These are phyloP conservation scores for Drosophila phalerata DNA, from an alignment of 2,888 invertebrate genomes.

Conservation along the genomic window DNA sequence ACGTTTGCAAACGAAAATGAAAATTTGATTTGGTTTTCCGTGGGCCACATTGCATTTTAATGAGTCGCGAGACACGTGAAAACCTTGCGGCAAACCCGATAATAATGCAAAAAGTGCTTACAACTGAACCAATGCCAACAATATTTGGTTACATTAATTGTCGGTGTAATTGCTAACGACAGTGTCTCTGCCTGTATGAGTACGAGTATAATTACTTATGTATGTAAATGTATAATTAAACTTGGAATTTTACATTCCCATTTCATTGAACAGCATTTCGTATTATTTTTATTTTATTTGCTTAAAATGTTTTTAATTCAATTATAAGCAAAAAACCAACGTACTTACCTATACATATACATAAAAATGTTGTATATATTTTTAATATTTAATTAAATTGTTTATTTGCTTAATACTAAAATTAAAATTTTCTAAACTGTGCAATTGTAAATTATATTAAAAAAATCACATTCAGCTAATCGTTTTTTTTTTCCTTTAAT, in stretches of 20 bases:
- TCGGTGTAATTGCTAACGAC: slow-evolving; percentile 23
- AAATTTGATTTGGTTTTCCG: slow-evolving; percentile 35
- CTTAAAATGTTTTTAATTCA: too few relatives aligned
- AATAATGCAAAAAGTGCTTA: slow-evolving; percentile 44
- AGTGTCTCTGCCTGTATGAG: neutral
- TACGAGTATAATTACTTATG: slow-evolving; percentile 14
- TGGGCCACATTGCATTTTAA: slow-evolving; percentile 41
- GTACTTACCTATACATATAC: too few relatives aligned
- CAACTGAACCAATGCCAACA: slow-evolving; percentile 28
- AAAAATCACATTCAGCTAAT: too few relatives aligned
- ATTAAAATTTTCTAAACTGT: too few relatives aligned
- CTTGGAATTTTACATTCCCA: neutral
- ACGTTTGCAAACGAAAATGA: slow-evolving; percentile 19
- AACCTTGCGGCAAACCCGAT: slow-evolving; percentile 54
- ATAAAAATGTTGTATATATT: too few relatives aligned
- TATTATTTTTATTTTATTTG: too few relatives aligned
- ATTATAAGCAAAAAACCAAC: too few relatives aligned
- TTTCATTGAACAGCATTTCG: neutral
- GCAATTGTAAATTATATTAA: too few relatives aligned
- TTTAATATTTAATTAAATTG: too few relatives aligned
- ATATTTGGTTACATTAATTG: slow-evolving; percentile 48
- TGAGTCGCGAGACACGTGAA: slow-evolving; percentile 39
- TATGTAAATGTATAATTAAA: slow-evolving; percentile 2
- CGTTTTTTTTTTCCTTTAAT: too few relatives aligned
- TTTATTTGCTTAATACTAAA: too few relatives aligned